phyloP scores from a whole-genome alignment of 2,888 invertebrate species.

The Eumacrocentrus americanus region DNA sequence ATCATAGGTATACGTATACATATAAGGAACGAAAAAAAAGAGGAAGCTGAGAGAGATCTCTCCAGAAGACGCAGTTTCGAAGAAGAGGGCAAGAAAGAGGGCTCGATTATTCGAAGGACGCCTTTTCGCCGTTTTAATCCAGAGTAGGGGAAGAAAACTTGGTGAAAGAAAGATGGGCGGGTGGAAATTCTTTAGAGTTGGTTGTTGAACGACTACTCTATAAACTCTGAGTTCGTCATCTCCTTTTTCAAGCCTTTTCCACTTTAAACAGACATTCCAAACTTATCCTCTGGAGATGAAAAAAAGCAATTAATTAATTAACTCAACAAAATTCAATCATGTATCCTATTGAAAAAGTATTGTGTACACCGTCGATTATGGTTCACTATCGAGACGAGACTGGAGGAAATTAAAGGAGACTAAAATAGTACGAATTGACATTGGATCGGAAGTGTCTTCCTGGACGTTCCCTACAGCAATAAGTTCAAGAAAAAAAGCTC shows the following conservation, averaged over 20 bases:
- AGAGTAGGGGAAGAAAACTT: too few species aligned
- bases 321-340: too few species aligned
- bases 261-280: neutral
- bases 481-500: too few species aligned
- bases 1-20: neutral
- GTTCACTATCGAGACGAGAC: constrained; percentile 26
- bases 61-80: constrained; percentile 11
- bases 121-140: constrained; percentile 40
- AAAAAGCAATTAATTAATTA: too few species aligned
- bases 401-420: constrained; percentile 36
- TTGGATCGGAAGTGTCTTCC: constrained; percentile 28
- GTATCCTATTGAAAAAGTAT: too few species aligned
- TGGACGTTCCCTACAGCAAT: too few species aligned
- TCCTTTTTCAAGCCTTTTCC: neutral
- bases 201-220: too few species aligned
- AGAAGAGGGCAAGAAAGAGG: constrained; percentile 17
- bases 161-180: too few species aligned
- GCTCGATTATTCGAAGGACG: constrained; percentile 40
- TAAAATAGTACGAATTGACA: constrained; percentile 31
- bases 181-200: too few species aligned
- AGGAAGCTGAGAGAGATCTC: neutral
- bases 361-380: constrained; percentile 24
- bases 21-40: constrained; percentile 4
- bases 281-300: neutral
- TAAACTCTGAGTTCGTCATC: constrained; percentile 8